Percentiles rank a stretch among this genome's conserved stretches.
These are phyloP conservation scores for Oscheius sp. DNA, from an alignment of 2,888 invertebrate genomes.

Conservation along the genomic window DNA sequence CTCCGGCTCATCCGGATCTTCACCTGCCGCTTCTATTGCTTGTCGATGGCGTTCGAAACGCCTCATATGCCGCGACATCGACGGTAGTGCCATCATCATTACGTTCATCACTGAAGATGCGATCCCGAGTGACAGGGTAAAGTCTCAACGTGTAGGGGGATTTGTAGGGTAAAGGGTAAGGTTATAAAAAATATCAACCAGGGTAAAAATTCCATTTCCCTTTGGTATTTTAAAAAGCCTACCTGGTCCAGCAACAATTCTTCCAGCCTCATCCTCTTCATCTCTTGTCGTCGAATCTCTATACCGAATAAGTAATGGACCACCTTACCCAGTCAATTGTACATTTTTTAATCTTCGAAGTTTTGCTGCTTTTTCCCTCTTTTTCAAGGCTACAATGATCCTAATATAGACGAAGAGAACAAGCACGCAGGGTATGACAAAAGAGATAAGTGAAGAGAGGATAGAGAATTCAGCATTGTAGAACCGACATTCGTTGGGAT, in stretches of 20 bases:
- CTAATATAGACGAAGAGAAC: conserved; percentile 74
- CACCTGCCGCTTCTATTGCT: conserved; percentile 68
- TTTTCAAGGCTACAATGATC: conserved; percentile 69
- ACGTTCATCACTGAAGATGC: conserved; percentile 66
- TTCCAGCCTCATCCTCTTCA: conserved; percentile 62
- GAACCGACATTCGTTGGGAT: conserved; percentile 71
- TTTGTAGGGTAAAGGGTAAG: not conserved
- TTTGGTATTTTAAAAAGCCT: conserved; percentile 3
- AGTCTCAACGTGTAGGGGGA: not conserved
- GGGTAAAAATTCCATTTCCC: not conserved
- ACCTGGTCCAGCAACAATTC: conserved; percentile 69
- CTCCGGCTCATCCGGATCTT: conserved; percentile 44
- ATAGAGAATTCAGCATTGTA: conserved; percentile 74
- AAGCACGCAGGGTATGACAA: conserved; percentile 73
- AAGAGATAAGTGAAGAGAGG: conserved; percentile 72
- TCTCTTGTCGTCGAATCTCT: conserved; percentile 31
- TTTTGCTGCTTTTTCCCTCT: conserved; percentile 67
- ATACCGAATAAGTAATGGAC: not conserved
- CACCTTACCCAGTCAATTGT: conserved; percentile 10
- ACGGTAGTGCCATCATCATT: conserved; percentile 69
- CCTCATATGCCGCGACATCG: conserved; percentile 64
- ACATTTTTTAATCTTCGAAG: conserved; percentile 33
- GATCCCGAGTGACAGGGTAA: not conserved
- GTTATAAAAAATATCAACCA: not conserved
- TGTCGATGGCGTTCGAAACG: conserved; percentile 65